Percentiles rank a stretch among this genome's conserved stretches.
Evolutionary conservation across 2,888 invertebrate species (phyloP).

Genomic region (Archaeoteleia sp.): DNA sequence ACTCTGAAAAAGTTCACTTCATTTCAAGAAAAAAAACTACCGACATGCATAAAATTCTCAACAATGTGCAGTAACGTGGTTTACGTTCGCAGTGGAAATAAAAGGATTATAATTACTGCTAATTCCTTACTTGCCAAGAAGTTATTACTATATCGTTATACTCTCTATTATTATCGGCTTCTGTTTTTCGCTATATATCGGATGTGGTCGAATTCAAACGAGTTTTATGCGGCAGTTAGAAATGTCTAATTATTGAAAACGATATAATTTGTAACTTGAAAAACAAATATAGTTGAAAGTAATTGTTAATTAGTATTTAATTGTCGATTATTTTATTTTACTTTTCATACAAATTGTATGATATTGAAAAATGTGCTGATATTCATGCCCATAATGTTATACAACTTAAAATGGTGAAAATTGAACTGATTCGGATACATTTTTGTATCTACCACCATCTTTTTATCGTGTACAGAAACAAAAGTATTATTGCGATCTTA

Average conservation of each 20-base stretch:
- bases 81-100: slow-evolving; percentile 26
- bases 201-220: slow-evolving; percentile 15
- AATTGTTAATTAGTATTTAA: too few relatives aligned
- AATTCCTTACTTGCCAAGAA: slow-evolving; percentile 57
- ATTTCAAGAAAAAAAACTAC: neutral
- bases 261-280: slow-evolving; percentile 11
- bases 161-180: slow-evolving; percentile 41
- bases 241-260: slow-evolving; percentile 6
- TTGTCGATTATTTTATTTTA: too few relatives aligned
- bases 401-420: too few relatives aligned
- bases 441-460: too few relatives aligned
- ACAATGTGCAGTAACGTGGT: slow-evolving; percentile 1
- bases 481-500: too few relatives aligned
- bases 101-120: slow-evolving; percentile 30
- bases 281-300: slow-evolving; percentile 11
- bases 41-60: neutral
- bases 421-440: too few relatives aligned
- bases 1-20: neutral
- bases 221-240: slow-evolving; percentile 30
- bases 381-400: too few relatives aligned
- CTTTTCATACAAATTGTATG: too few relatives aligned
- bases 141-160: slow-evolving; percentile 69
- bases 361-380: too few relatives aligned
- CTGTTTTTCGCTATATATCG: slow-evolving; percentile 26
- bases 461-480: too few relatives aligned